Conservation (phyloP, 1,140 invertebrate species). For the Drosophila truncata region DNA sequence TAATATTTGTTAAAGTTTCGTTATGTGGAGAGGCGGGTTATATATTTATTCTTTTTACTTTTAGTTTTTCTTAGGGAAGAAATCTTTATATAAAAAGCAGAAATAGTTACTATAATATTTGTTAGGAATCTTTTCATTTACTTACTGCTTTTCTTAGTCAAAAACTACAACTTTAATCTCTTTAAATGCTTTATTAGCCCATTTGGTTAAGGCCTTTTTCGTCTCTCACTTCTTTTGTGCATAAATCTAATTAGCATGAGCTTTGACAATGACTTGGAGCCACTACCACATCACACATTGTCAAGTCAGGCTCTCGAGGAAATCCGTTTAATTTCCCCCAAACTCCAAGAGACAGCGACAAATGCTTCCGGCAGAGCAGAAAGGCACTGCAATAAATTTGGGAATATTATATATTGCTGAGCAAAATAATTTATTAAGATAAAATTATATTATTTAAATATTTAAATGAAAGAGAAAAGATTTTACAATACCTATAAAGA, state of each 20-base stretch:
- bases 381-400: neutral
- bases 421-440: no score
- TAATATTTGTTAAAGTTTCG: neutral
- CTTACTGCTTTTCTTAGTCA: neutral
- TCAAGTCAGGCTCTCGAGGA: conserved; percentile 54
- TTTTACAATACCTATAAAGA: neutral
- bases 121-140: no score
- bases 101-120: no score
- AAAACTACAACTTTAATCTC: neutral
- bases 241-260: conserved; percentile 43
- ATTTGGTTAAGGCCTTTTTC: conserved; percentile 5
- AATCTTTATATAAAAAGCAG: no score
- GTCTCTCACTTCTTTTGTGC: conserved; percentile 1
- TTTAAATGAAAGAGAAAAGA: neutral
- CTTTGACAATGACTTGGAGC: conserved; percentile 23
- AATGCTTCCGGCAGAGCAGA: conserved; percentile 19
- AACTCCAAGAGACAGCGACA: conserved; percentile 25
- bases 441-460: neutral
- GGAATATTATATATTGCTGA: neutral
- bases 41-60: neutral
- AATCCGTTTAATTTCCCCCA: conserved; percentile 76
- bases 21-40: neutral
- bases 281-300: conserved; percentile 45
- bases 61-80: neutral
- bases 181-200: neutral